Evolutionary conservation across 2,797 vertebrate genomes (phyloP), one percentile per base, ranked within the genome.

Genomic region (Balearica regulorum): DNA sequence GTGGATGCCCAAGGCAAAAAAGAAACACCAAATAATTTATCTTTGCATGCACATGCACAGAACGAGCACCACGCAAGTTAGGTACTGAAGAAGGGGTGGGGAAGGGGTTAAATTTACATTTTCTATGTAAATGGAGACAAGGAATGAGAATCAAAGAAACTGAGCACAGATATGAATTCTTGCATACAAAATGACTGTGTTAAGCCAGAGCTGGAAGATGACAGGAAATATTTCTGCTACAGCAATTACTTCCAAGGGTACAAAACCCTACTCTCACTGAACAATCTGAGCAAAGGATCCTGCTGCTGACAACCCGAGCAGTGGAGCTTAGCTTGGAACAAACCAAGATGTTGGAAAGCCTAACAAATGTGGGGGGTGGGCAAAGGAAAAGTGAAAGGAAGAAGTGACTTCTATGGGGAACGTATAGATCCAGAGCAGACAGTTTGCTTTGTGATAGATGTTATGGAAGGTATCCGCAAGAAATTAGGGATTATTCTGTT

Each of bases 81-180:
- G 46, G 61, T 70, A 72, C 44, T 9, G 7, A 76, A 35, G 5
- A 69, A 6, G 7, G 28, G 10, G 58, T 68, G 37, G 29, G 61
- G 20, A 92, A 81, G 22, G 37, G 39, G 71, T 66, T 88, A 89
- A 76, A 83, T 71, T 83, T 81, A 81, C 61, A 90, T 93, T 93
- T 91, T 72, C 72, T 76, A 10, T 76, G 78, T 58, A 96, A 93
- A 72, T 51, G 6, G 11, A 6, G 58, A 87, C 54, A 79, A 44
- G 46, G 65, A 94, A 85, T 22, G 29, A 89, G 51, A 96, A 83
- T 53, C 57, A 93, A 96, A 95, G 87, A 55, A 54, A 83, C 17
- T 18, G 28, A 81, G 43, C 22, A 54, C 22, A 6, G 18, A 9
- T 20, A 58, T 7, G 37, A 92, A 81, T 89, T 85, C 65, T 66